Percentiles rank a stretch among this genome's conserved stretches.
These are phyloP conservation scores for Macrochelys suwanniensis DNA, from an alignment of 2,797 vertebrate species.

Conservation along the genomic window DNA sequence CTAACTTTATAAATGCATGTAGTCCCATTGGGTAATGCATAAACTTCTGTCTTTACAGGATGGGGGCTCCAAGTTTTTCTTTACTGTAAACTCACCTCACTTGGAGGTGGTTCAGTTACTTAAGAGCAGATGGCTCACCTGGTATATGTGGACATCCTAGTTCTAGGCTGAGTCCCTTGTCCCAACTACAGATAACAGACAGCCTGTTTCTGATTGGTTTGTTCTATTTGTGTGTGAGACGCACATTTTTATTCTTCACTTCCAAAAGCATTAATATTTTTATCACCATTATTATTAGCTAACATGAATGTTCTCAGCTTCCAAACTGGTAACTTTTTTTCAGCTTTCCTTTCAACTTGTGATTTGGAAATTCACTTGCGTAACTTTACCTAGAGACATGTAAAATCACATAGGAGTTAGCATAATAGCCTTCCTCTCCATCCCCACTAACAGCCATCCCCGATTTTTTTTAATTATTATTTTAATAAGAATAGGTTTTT, in stretches of 20 bases:
- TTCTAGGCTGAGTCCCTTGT: constrained; percentile 15
- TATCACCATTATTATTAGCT: not conserved
- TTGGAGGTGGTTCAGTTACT: constrained; percentile 45
- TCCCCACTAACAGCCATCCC: constrained; percentile 35
- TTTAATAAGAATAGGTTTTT: constrained; percentile 39
- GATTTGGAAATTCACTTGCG: constrained; percentile 40
- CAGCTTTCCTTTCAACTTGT: not conserved
- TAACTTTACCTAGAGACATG: constrained; percentile 61
- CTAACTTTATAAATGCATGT: constrained; percentile 57
- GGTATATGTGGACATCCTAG: constrained; percentile 26
- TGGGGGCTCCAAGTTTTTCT: constrained; percentile 42
- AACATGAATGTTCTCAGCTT: constrained; percentile 44
- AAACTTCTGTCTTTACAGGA: constrained; percentile 62
- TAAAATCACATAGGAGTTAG: constrained; percentile 23
- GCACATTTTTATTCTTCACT: constrained; percentile 3
- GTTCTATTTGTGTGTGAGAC: not conserved
- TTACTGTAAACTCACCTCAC: constrained; percentile 50
- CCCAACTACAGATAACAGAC: not conserved
- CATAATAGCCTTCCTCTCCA: constrained; percentile 40
- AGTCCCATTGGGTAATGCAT: constrained; percentile 63
- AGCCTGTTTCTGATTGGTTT: constrained; percentile 17
- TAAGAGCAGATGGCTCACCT: constrained; percentile 11
- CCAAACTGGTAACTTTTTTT: constrained; percentile 23
- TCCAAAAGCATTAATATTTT: not conserved
- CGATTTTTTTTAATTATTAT: constrained; percentile 39